These are phyloP conservation scores for Hypomesus transpacificus DNA, from an alignment of 2,113 vertebrate species.

Conservation along the genomic window DNA sequence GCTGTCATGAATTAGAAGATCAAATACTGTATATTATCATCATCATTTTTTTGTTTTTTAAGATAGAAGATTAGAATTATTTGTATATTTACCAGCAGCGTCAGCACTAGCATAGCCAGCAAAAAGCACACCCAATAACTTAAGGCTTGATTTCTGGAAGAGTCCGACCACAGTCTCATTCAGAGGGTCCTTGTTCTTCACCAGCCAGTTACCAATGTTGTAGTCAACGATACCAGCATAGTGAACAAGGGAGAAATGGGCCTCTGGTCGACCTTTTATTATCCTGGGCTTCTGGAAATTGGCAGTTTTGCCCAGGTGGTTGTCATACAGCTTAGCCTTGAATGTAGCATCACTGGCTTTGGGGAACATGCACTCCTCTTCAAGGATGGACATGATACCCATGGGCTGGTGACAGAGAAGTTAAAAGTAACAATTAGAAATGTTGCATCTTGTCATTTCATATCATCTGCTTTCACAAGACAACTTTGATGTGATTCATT, in stretches of 20 bases:
- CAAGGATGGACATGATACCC: constrained; percentile 71
- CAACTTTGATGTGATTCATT: constrained; percentile 34
- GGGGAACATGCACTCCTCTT: constrained; percentile 75
- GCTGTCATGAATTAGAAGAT: constrained; percentile 13
- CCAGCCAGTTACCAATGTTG: constrained; percentile 78
- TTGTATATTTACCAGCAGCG: neutral
- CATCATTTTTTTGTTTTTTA: no score
- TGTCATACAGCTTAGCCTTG: constrained; percentile 83
- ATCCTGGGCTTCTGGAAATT: constrained; percentile 55
- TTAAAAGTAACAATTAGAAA: neutral
- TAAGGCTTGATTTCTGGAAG: constrained; percentile 72
- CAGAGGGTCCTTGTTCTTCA: constrained; percentile 82
- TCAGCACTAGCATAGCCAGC: constrained; percentile 69
- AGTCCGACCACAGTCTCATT: constrained; percentile 80
- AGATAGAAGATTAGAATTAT: neutral
- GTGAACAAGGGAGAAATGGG: constrained; percentile 77
- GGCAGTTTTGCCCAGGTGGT: constrained; percentile 68
- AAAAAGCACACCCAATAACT: constrained; percentile 74
- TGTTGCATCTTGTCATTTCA: no score
- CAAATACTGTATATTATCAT: neutral
- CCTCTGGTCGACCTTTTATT: constrained; percentile 67
- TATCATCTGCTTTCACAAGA: no score
- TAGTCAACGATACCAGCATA: constrained; percentile 80
- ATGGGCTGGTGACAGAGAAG: constrained; percentile 54
- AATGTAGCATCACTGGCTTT: constrained; percentile 79